These are phyloP conservation scores for Prionace glauca DNA, from an alignment of 2,797 vertebrate genomes.

Conservation along the genomic window DNA sequence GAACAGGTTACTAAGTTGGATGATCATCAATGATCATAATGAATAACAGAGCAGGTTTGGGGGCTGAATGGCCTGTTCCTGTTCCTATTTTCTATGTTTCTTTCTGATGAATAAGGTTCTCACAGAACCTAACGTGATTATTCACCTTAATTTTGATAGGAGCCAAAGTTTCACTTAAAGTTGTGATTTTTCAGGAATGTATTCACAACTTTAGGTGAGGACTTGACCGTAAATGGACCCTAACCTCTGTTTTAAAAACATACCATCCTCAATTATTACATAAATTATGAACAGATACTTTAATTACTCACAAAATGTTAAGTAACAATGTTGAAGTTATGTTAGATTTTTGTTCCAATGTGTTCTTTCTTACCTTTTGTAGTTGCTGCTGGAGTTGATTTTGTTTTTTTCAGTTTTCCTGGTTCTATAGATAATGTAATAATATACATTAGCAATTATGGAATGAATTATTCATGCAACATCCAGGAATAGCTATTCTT, in stretches of 20 bases:
- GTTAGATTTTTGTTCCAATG: background rate
- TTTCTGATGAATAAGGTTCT: no score
- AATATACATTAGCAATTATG: background rate
- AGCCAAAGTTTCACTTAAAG: no score
- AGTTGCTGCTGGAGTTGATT: background rate
- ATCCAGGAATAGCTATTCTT: background rate
- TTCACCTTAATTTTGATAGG: no score
- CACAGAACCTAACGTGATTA: no score
- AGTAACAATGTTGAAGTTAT: background rate
- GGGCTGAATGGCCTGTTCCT: no score
- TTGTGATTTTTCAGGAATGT: no score
- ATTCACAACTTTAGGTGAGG: no score
- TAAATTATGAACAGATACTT: background rate
- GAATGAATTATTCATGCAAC: background rate
- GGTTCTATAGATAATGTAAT: background rate
- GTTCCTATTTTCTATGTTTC: no score
- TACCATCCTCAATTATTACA: background rate
- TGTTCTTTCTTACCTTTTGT: constrained; percentile 1
- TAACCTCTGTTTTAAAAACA: background rate
- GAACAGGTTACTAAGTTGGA: no score
- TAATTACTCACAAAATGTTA: background rate
- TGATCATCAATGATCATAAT: no score
- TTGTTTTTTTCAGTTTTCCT: constrained; percentile 3
- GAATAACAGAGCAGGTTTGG: no score
- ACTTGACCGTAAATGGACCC: no score